Evolutionary conservation across 2,113 vertebrate species (phyloP).

Genomic region (Epinephelus lanceolatus): DNA sequence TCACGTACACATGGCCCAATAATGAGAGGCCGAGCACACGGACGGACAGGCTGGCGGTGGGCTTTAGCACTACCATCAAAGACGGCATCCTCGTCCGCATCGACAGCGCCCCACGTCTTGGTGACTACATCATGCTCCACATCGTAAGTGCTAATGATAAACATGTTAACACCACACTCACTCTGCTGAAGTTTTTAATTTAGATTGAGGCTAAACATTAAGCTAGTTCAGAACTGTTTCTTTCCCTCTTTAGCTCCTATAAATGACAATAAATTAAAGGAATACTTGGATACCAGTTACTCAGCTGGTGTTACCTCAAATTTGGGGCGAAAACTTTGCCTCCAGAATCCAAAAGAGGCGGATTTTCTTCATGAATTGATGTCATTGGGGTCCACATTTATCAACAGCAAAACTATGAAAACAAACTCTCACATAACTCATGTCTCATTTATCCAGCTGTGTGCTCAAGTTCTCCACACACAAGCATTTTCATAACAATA

Average conservation of each 20-base stretch:
- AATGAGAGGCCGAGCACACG: constrained; percentile 97
- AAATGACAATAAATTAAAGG: background rate
- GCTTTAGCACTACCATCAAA: constrained; percentile 89
- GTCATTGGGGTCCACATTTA: too few species aligned
- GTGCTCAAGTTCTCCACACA: too few species aligned
- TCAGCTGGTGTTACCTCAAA: too few species aligned
- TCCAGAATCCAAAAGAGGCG: too few species aligned
- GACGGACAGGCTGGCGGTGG: constrained; percentile 93
- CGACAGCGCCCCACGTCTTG: constrained; percentile 95
- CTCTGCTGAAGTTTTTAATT: background rate
- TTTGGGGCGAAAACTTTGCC: too few species aligned
- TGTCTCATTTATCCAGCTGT: too few species aligned
- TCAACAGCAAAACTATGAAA: too few species aligned
- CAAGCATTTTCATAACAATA: too few species aligned
- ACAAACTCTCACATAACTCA: too few species aligned
- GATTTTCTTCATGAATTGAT: too few species aligned
- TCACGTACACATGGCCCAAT: constrained; percentile 96
- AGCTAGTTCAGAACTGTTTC: constrained; percentile 13
- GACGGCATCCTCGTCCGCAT: constrained; percentile 97
- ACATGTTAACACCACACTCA: background rate
- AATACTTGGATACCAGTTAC: too few species aligned
- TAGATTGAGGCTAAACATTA: constrained; percentile 20
- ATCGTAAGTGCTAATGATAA: constrained; percentile 88
- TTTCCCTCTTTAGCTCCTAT: background rate
- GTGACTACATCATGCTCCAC: constrained; percentile 98